Evolutionary conservation across 2,113 vertebrate species (phyloP).

Genomic region (Ramphastos sulfuratus): DNA sequence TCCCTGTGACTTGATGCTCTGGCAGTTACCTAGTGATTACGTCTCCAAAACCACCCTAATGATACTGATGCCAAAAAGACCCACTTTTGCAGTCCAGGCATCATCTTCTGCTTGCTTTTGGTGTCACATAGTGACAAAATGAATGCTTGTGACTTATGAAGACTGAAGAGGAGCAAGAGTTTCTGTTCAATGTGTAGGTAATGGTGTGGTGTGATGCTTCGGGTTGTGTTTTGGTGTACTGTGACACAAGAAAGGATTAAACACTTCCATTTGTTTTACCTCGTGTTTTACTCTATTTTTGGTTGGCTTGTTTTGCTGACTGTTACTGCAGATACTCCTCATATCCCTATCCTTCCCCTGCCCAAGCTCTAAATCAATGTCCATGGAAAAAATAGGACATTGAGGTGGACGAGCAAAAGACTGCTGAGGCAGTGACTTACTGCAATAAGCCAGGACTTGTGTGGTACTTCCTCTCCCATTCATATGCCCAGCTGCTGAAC

Average conservation of each 20-base stretch:
- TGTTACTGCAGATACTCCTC: background rate
- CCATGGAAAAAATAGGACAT: background rate
- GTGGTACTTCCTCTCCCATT: background rate
- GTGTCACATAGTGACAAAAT: background rate
- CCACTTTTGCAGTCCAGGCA: background rate
- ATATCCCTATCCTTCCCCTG: background rate
- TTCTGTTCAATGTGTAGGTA: background rate
- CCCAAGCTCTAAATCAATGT: background rate
- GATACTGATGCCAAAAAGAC: background rate
- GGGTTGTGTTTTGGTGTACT: fast-evolving
- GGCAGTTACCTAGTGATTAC: background rate
- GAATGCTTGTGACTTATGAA: background rate
- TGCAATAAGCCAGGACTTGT: background rate
- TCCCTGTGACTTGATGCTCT: background rate
- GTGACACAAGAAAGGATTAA: background rate
- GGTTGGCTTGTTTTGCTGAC: background rate
- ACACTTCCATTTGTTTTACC: background rate
- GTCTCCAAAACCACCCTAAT: background rate
- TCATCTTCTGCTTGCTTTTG: background rate
- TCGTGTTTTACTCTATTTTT: background rate
- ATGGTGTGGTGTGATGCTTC: background rate
- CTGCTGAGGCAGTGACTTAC: background rate
- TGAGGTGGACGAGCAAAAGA: background rate
- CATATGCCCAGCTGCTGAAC: background rate
- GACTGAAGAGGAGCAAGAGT: background rate